Percentiles rank a stretch among this genome's conserved stretches.
Evolutionary conservation across 2,888 invertebrate species (phyloP).

Genomic region (Yponomeuta malinellus): DNA sequence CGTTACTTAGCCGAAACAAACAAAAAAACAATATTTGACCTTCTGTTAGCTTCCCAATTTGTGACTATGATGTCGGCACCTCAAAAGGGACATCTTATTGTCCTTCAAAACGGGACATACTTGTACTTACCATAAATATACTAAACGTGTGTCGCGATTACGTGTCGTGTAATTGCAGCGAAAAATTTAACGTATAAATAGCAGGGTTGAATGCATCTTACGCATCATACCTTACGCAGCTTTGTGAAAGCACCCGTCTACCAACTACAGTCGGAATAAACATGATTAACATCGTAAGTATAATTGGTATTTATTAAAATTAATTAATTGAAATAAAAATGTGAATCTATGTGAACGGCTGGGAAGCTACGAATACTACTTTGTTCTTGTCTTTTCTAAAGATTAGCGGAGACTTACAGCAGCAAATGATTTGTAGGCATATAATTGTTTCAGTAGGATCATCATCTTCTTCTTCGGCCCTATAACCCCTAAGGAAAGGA

Average conservation of each 20-base stretch:
- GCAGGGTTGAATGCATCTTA: conserved; percentile 52
- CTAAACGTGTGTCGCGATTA: conserved; percentile 33
- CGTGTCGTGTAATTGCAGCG: conserved; percentile 58
- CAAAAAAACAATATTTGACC: not conserved
- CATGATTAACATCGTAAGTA: conserved; percentile 68
- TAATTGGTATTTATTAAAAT: conserved; percentile 3
- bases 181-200: conserved; percentile 69
- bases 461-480: no score
- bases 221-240: conserved; percentile 63
- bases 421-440: no score
- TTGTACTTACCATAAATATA: conserved; percentile 46
- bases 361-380: no score
- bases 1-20: no score
- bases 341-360: conserved; percentile 13
- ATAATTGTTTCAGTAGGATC: no score
- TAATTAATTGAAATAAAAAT: conserved; percentile 9
- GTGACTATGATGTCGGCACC: conserved; percentile 9
- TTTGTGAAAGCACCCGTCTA: conserved; percentile 40
- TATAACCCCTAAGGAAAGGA: no score
- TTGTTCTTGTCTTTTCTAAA: no score
- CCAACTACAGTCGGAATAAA: conserved; percentile 34
- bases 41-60: not conserved
- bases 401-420: no score
- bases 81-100: conserved; percentile 25
- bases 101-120: conserved; percentile 41